These are phyloP conservation scores for Eumerus sabulonum DNA, from an alignment of 2,888 invertebrate genomes.

Conservation along the genomic window DNA sequence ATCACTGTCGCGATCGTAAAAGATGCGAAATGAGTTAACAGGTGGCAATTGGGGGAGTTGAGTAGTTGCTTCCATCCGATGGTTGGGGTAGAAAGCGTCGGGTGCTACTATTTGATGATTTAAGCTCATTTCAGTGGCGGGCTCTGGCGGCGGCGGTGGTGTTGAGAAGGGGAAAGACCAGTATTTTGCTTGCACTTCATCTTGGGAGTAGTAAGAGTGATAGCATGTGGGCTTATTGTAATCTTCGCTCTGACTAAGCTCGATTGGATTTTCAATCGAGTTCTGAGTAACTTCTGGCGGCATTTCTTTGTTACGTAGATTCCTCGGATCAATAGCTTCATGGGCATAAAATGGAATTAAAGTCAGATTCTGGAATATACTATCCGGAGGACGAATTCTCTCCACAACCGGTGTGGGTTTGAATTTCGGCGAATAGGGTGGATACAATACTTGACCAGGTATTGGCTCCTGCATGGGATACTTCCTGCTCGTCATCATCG, in stretches of 20 bases:
- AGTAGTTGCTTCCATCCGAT: conserved; percentile 51
- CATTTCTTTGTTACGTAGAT: background rate
- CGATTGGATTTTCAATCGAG: too few relatives aligned
- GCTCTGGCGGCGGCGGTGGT: background rate
- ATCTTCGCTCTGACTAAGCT: background rate
- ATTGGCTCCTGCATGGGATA: conserved; percentile 78
- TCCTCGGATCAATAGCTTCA: conserved; percentile 73
- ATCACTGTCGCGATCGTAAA: conserved; percentile 26
- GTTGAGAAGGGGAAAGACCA: conserved; percentile 46
- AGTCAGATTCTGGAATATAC: conserved; percentile 67
- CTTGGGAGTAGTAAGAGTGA: conserved; percentile 54
- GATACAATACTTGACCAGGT: conserved; percentile 76
- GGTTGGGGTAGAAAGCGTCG: conserved; percentile 31
- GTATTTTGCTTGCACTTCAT: conserved; percentile 51
- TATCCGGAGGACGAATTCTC: conserved; percentile 66
- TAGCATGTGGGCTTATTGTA: conserved; percentile 27
- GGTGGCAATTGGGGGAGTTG: conserved; percentile 8
- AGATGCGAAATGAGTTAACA: conserved; percentile 30
- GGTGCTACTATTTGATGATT: conserved; percentile 35
- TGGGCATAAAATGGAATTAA: conserved; percentile 77
- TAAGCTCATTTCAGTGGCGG: conserved; percentile 23
- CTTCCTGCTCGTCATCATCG: conserved; percentile 73
- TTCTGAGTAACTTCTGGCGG: background rate
- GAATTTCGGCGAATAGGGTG: conserved; percentile 75
- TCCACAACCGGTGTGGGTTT: conserved; percentile 74